Evolutionary conservation across 2,113 vertebrate species (phyloP).

Genomic region (Neogobius melanostomus): DNA sequence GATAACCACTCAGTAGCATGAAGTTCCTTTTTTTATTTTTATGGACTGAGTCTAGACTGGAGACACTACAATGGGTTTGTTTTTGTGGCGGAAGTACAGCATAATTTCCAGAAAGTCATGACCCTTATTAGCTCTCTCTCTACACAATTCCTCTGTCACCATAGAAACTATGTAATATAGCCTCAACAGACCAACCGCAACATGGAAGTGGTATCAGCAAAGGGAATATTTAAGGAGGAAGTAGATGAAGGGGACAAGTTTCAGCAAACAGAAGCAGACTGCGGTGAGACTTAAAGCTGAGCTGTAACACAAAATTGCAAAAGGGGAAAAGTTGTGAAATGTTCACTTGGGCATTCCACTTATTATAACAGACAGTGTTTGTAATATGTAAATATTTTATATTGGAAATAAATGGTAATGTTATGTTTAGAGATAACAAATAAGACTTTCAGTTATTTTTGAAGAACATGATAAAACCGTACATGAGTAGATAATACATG

Average conservation of each 20-base stretch:
- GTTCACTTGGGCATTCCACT: too few species aligned
- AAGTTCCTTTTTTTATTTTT: constrained; percentile 51
- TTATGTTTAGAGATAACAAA: too few species aligned
- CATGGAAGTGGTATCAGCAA: constrained; percentile 56
- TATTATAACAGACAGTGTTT: too few species aligned
- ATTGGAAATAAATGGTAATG: too few species aligned
- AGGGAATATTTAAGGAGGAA: constrained; percentile 58
- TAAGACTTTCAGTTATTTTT: too few species aligned
- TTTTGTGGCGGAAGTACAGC: constrained; percentile 36
- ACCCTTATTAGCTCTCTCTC: constrained; percentile 34
- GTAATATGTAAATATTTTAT: too few species aligned
- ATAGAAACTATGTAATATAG: constrained; percentile 46
- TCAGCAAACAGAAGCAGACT: constrained; percentile 32
- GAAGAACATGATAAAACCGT: too few species aligned
- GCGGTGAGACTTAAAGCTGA: constrained; percentile 49
- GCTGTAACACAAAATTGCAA: constrained; percentile 7
- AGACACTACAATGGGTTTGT: constrained; percentile 46
- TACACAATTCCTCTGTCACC: constrained; percentile 19
- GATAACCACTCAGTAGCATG: background rate
- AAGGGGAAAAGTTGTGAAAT: background rate
- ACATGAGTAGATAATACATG: too few species aligned
- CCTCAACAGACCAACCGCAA: constrained; percentile 30
- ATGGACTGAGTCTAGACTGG: constrained; percentile 59
- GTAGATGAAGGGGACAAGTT: constrained; percentile 9
- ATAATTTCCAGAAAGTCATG: constrained; percentile 51